Percentiles rank a stretch among this genome's conserved stretches.
These are phyloP conservation scores for Caenorhabditis drosophilae DNA, from an alignment of 2,888 invertebrate species.

Conservation along the genomic window DNA sequence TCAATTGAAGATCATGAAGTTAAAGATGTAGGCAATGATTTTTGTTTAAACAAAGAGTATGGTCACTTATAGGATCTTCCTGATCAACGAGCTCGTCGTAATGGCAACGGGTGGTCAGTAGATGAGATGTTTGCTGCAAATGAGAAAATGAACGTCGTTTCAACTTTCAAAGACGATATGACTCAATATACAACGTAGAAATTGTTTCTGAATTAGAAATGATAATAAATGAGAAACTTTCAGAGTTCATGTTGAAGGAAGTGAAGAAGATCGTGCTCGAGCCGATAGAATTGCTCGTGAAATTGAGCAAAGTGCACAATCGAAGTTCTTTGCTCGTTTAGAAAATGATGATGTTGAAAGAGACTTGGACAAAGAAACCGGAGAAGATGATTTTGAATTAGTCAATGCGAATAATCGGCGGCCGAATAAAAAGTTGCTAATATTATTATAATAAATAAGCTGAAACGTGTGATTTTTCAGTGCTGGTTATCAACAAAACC, in stretches of 20 bases:
- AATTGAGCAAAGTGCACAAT: slow-evolving; percentile 85
- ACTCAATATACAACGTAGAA: slow-evolving; percentile 83
- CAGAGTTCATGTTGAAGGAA: slow-evolving; percentile 80
- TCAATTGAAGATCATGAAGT: slow-evolving; percentile 23
- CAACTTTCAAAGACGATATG: slow-evolving; percentile 88
- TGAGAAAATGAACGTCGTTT: slow-evolving; percentile 86
- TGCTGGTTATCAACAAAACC: slow-evolving; percentile 9
- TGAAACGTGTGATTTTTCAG: too few relatives aligned
- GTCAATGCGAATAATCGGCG: slow-evolving; percentile 12
- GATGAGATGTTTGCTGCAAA: slow-evolving; percentile 95
- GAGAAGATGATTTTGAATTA: slow-evolving; percentile 34
- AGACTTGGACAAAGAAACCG: slow-evolving; percentile 58
- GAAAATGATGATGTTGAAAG: slow-evolving; percentile 78
- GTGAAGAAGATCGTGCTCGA: slow-evolving; percentile 85
- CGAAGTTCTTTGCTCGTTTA: slow-evolving; percentile 82
- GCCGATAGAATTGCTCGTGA: slow-evolving; percentile 89
- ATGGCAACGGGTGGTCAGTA: slow-evolving; percentile 85
- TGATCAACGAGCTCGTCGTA: slow-evolving; percentile 12
- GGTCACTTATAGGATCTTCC: slow-evolving; percentile 1
- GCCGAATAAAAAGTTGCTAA: too few relatives aligned
- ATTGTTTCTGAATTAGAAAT: slow-evolving; percentile 3
- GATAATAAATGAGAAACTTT: slow-evolving; percentile 11
- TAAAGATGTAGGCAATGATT: slow-evolving; percentile 8
- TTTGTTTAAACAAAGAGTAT: not conserved
- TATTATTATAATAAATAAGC: too few relatives aligned